Percentiles rank a stretch among this genome's conserved stretches.
Evolutionary conservation across 2,113 vertebrate genomes (phyloP).

Genomic region (Athene noctua): DNA sequence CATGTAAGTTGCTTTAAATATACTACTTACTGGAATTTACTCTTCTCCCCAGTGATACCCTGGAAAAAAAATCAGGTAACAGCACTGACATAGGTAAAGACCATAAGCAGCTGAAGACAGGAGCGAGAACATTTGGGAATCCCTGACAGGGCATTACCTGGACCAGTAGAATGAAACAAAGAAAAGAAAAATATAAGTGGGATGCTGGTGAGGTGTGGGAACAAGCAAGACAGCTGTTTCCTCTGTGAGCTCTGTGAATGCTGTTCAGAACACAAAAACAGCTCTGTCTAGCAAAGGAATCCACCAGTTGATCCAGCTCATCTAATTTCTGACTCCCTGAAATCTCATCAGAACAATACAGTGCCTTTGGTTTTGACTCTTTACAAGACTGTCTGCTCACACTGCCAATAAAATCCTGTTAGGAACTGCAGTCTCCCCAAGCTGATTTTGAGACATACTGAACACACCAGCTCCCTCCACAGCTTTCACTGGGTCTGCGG

Average conservation of each 20-base stretch:
- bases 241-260: background rate
- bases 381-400: background rate
- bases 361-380: background rate
- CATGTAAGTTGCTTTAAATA: background rate
- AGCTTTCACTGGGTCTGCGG: background rate
- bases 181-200: background rate
- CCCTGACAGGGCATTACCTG: background rate
- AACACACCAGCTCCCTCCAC: too few relatives aligned
- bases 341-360: background rate
- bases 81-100: background rate
- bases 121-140: background rate
- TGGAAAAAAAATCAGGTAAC: background rate
- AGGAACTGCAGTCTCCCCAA: background rate
- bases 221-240: background rate
- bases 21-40: background rate
- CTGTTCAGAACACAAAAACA: background rate
- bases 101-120: background rate
- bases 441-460: background rate
- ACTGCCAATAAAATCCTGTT: background rate
- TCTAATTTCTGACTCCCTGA: background rate
- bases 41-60: background rate
- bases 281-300: background rate
- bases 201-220: background rate
- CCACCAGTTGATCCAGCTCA: background rate
- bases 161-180: background rate